These are phyloP conservation scores for Schizothorax lantsangensis DNA, from an alignment of 2,797 vertebrate genomes.

Conservation along the genomic window DNA sequence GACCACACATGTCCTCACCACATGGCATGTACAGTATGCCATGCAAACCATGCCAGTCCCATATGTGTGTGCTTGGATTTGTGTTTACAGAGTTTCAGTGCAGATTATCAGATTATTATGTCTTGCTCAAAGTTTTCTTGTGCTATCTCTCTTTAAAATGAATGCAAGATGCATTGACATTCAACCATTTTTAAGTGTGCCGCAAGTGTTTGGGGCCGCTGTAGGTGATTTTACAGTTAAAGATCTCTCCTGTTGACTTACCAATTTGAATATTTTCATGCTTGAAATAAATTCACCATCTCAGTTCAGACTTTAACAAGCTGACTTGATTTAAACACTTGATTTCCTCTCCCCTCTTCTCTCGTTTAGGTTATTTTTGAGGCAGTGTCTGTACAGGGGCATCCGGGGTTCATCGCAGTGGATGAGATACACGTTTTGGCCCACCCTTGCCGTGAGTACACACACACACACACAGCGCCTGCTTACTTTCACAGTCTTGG, in stretches of 20 bases:
- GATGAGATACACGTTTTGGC: constrained; percentile 96
- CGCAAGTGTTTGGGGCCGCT: not conserved
- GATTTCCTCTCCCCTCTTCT: constrained; percentile 32
- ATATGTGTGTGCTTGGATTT: constrained; percentile 32
- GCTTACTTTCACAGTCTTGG: constrained; percentile 43
- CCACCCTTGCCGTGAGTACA: constrained; percentile 94
- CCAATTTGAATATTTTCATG: constrained; percentile 3
- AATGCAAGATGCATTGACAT: not conserved
- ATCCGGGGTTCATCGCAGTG: constrained; percentile 93
- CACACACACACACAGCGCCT: not conserved
- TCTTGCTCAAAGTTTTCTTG: not conserved
- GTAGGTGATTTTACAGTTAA: not conserved
- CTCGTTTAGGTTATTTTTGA: constrained; percentile 93
- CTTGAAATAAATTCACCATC: not conserved
- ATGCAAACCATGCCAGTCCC: constrained; percentile 48
- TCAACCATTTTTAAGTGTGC: not conserved
- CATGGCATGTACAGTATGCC: constrained; percentile 53
- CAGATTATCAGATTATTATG: not conserved
- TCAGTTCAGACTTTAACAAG: not conserved
- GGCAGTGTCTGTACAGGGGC: constrained; percentile 92
- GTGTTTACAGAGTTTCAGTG: not conserved
- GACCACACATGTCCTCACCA: constrained; percentile 56
- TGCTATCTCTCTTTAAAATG: not conserved
- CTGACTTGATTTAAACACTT: constrained; percentile 13
- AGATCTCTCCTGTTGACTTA: not conserved